Evolutionary conservation across 2,888 invertebrate genomes (phyloP).

Genomic region (Microchrysa polita): DNA sequence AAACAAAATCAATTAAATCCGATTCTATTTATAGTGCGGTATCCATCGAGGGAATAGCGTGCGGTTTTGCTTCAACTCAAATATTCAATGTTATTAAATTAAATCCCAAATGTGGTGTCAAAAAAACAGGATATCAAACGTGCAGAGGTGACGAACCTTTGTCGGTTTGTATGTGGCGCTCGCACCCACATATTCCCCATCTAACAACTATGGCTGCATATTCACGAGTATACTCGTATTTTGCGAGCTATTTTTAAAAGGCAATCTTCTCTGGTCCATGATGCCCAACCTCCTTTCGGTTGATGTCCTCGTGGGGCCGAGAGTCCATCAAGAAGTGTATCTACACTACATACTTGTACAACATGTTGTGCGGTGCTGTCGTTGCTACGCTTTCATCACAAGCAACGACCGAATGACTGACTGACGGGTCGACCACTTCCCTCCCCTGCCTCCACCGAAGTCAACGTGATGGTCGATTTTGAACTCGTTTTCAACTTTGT

Average conservation of each 20-base stretch:
- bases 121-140: not conserved
- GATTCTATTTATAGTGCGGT: no score
- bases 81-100: not conserved
- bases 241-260: not conserved
- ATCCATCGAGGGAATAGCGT: no score
- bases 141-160: conserved; percentile 19
- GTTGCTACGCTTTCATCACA: no score
- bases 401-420: no score
- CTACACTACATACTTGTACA: no score
- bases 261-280: not conserved
- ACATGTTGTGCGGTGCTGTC: no score
- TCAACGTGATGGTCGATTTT: not conserved
- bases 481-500: conserved; percentile 7
- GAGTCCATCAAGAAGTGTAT: not conserved
- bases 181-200: not conserved
- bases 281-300: not conserved
- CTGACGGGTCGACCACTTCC: no score
- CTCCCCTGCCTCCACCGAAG: not conserved
- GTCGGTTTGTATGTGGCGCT: not conserved
- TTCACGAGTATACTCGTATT: not conserved
- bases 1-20: no score
- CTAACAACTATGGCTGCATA: no score
- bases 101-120: no score
- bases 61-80: not conserved
- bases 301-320: not conserved